Evolutionary conservation across 2,888 invertebrate genomes (phyloP).

Genomic region (Pollenia amentaria): DNA sequence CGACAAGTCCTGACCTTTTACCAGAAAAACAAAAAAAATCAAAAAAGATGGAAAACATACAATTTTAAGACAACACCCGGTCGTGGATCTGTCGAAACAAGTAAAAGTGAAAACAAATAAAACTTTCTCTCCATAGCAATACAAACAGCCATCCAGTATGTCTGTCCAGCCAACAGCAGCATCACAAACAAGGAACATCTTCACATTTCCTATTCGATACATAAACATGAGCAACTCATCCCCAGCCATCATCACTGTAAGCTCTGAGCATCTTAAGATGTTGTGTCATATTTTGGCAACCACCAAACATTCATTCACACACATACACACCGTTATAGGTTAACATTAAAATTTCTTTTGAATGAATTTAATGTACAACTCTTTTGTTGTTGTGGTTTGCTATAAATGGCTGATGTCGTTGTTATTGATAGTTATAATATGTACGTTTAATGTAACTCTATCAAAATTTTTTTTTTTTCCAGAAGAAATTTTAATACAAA

Average conservation of each 20-base stretch:
- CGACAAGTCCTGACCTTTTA: conserved; percentile 74
- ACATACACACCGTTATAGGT: neutral
- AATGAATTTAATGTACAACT: conserved; percentile 30
- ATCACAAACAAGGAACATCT: conserved; percentile 75
- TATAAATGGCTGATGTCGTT: conserved; percentile 43
- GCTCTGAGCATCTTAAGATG: conserved; percentile 47
- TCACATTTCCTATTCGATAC: conserved; percentile 71
- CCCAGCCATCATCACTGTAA: conserved; percentile 19
- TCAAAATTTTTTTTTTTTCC: neutral
- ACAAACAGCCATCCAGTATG: conserved; percentile 1
- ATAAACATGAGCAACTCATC: conserved; percentile 58
- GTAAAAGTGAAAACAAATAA: conserved; percentile 72
- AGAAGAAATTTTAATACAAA: conserved; percentile 39
- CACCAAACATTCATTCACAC: conserved; percentile 19
- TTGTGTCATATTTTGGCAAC: conserved; percentile 64
- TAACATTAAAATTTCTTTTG: conserved; percentile 29
- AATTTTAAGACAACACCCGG: conserved; percentile 69
- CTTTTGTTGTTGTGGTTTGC: conserved; percentile 8
- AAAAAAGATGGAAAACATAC: conserved; percentile 52
- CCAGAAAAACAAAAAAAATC: conserved; percentile 40
- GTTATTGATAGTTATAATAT: conserved; percentile 60
- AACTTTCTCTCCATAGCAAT: conserved; percentile 71
- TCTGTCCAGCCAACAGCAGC: neutral
- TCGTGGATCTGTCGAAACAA: conserved; percentile 55
- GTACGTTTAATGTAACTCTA: conserved; percentile 49